Base-by-base conservation (phyloP, 2,888 invertebrate genomes). In the Acrobasis suavella region DNA sequence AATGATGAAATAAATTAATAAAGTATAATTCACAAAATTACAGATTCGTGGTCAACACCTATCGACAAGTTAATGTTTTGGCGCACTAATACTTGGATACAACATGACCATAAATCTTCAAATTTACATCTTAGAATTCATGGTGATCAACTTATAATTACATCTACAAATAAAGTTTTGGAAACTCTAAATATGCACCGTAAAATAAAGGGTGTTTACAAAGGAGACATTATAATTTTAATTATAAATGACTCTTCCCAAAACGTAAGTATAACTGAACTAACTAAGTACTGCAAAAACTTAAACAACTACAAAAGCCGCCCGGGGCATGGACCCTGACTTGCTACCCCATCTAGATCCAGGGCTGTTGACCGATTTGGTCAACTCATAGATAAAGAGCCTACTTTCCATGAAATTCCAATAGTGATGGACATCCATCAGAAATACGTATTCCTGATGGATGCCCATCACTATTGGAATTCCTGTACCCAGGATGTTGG, bases 191-290 rank as follows among this genome's bases (percentile, higher is more conserved):
- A 83, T 65, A 74, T 86, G 67, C 79, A 75, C 62, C 67, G 71
- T 22, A 89, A 85, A 80, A 73, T 89, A 1, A 91, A 87, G 77
- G 89, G 89, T 3, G 75, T 89, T 70, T 83, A 76, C 65, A 91
- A 87, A 74, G 78, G 79, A 1, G 85, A 89, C 60, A 69, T 89
- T 64, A 65, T 91, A 8, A 83, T 91, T 65, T 65, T 91, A 51
- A 77, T 89, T 10, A 64, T 83, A 12, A 56, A 17, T 42, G 42
- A 56, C 46, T 12, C 14, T 56, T 46, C 56, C 14, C 42, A 56
- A 56, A 56, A 42, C n/a, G 56, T 56, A 42, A 56, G 56, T 56
- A 22, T 22, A 22, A 22, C 22, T 3, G 3, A 22, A 22, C 22
- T 22, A 22, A 22, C 22, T 22, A 22, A 2, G 22, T 22, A 22